These are phyloP conservation scores for Athetis lepigone DNA, from an alignment of 2,888 invertebrate species.

Conservation along the genomic window DNA sequence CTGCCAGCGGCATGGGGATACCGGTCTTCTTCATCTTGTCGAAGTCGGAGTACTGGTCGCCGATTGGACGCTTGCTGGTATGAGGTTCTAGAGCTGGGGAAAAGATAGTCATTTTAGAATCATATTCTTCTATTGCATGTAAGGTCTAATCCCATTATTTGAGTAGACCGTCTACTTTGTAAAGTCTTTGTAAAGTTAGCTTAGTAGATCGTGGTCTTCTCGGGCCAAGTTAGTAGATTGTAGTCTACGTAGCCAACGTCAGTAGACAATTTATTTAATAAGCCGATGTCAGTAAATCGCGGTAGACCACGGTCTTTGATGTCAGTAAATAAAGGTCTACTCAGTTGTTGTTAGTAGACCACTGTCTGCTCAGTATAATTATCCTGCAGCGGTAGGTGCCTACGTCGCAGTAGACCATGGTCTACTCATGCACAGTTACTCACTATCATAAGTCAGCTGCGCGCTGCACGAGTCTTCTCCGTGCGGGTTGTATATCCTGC, in stretches of 20 bases:
- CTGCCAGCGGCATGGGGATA: constrained; percentile 96
- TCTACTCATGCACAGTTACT: constrained; percentile 68
- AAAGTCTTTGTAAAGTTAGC: too few species aligned
- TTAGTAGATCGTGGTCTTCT: not conserved
- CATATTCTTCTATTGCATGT: not conserved
- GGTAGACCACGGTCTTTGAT: not conserved
- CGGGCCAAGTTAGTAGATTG: too few species aligned
- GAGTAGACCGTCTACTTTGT: too few species aligned
- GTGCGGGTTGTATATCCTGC: constrained; percentile 95
- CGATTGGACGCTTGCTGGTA: constrained; percentile 91
- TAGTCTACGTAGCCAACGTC: not conserved
- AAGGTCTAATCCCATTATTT: not conserved
- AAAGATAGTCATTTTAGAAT: constrained; percentile 14
- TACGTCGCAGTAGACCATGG: not conserved
- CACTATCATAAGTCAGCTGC: constrained; percentile 95
- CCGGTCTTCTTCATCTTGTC: constrained; percentile 96
- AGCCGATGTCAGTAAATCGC: too few species aligned
- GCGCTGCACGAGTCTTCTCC: constrained; percentile 96
- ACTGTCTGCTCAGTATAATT: not conserved
- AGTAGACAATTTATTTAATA: not conserved
- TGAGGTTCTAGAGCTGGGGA: constrained; percentile 92
- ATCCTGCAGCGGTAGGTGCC: too few species aligned
- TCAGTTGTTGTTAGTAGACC: not conserved
- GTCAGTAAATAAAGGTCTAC: not conserved
- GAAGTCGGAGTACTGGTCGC: constrained; percentile 95